phyloP scores from a whole-genome alignment of 2,113 vertebrate genomes.

The Lasiurus borealis region DNA sequence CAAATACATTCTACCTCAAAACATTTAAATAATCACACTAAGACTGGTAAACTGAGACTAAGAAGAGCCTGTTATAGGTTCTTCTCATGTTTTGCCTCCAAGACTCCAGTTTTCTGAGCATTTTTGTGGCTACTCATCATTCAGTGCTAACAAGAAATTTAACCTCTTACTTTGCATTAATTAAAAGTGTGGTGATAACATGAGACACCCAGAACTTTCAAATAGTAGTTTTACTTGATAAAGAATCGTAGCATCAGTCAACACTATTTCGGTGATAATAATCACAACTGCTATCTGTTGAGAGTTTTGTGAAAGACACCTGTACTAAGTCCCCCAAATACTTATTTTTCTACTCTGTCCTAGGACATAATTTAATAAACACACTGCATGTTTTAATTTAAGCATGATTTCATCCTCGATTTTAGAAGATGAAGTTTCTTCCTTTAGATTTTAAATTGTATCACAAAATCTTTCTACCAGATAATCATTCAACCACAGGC shows the following conservation, averaged over 20 bases:
- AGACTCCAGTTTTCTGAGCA: neutral
- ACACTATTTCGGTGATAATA: neutral
- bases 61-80: neutral
- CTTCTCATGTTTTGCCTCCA: neutral
- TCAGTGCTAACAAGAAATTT: constrained; percentile 16
- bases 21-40: neutral
- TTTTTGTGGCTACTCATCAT: neutral
- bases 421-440: neutral
- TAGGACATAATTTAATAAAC: constrained; percentile 15
- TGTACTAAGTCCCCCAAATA: neutral
- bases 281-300: neutral
- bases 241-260: neutral
- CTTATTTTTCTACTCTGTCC: neutral
- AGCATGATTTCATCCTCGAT: neutral
- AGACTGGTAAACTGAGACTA: neutral
- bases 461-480: neutral
- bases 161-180: neutral
- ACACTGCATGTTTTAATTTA: neutral
- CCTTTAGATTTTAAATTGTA: neutral
- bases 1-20: neutral
- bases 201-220: neutral
- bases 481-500: neutral
- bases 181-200: constrained; percentile 24
- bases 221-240: neutral
- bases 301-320: neutral